These are phyloP conservation scores for Agriopis leucophaearia DNA, from an alignment of 2,888 invertebrate species.

Conservation along the genomic window DNA sequence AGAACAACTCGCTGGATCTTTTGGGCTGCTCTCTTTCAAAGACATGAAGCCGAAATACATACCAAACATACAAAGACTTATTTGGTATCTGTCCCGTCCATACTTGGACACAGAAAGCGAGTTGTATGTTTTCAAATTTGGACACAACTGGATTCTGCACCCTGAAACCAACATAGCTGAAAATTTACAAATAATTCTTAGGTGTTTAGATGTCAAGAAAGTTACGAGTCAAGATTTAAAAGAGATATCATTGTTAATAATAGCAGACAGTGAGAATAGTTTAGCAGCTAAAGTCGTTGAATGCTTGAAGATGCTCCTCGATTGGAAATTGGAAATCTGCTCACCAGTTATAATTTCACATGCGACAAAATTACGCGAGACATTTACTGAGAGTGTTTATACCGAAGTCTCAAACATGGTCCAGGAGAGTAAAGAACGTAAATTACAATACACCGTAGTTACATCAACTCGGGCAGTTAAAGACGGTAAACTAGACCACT, in stretches of 20 bases:
- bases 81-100: slow-evolving; percentile 79
- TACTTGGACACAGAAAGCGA: slow-evolving; percentile 67
- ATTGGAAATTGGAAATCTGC: slow-evolving; percentile 49
- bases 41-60: slow-evolving; percentile 66
- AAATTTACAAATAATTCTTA: slow-evolving; percentile 64
- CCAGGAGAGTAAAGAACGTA: slow-evolving; percentile 59
- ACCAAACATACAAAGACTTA: slow-evolving; percentile 64
- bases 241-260: slow-evolving; percentile 58
- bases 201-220: slow-evolving; percentile 69
- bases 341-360: slow-evolving; percentile 48
- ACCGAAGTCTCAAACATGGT: slow-evolving; percentile 64
- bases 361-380: slow-evolving; percentile 55
- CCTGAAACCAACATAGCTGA: slow-evolving; percentile 62
- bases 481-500: slow-evolving; percentile 55
- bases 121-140: slow-evolving; percentile 73
- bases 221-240: slow-evolving; percentile 57
- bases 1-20: slow-evolving; percentile 62
- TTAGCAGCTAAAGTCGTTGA: slow-evolving; percentile 65
- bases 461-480: slow-evolving; percentile 66
- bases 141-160: slow-evolving; percentile 67
- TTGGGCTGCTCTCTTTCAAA: slow-evolving; percentile 70
- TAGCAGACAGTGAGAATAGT: slow-evolving; percentile 61
- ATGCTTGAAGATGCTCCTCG: slow-evolving; percentile 58
- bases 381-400: slow-evolving; percentile 68
- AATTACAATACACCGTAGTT: slow-evolving; percentile 57